A percentile compares a stretch with the other conserved stretches of the same genome.
These are phyloP conservation scores for Galagoides demidoff DNA, from an alignment of 2,797 vertebrate species.

Conservation along the genomic window DNA sequence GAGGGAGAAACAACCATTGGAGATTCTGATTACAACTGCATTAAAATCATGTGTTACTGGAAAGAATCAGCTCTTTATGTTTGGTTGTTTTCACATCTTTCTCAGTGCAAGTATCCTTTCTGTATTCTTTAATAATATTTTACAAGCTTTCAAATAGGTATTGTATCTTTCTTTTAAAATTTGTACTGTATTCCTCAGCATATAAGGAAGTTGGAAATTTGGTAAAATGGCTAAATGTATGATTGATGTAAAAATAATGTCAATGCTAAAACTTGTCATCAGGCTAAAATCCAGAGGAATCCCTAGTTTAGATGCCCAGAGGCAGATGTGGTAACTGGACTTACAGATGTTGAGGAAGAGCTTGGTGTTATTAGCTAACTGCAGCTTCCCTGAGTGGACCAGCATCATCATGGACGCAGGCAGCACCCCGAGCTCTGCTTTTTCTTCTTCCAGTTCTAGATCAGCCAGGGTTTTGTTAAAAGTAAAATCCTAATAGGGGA, in stretches of 20 bases:
- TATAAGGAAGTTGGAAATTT: not conserved
- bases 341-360: not conserved
- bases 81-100: not conserved
- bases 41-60: not conserved
- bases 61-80: constrained; percentile 2
- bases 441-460: not conserved
- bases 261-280: not conserved
- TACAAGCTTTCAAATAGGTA: not conserved
- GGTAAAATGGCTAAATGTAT: not conserved
- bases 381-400: not conserved
- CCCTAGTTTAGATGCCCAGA: not conserved
- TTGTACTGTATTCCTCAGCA: not conserved
- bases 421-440: not conserved
- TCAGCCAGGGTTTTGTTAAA: not conserved
- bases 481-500: not conserved
- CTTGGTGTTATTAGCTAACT: not conserved
- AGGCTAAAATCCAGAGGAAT: not conserved
- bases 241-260: constrained; percentile 10
- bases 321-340: not conserved
- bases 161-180: not conserved
- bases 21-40: not conserved
- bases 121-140: constrained; percentile 31
- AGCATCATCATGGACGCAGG: not conserved
- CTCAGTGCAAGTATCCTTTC: constrained; percentile 1
- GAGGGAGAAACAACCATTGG: not conserved